Base-by-base conservation (phyloP, 2,113 vertebrate genomes). In the Pseudorhombus dupliciocellatus region DNA sequence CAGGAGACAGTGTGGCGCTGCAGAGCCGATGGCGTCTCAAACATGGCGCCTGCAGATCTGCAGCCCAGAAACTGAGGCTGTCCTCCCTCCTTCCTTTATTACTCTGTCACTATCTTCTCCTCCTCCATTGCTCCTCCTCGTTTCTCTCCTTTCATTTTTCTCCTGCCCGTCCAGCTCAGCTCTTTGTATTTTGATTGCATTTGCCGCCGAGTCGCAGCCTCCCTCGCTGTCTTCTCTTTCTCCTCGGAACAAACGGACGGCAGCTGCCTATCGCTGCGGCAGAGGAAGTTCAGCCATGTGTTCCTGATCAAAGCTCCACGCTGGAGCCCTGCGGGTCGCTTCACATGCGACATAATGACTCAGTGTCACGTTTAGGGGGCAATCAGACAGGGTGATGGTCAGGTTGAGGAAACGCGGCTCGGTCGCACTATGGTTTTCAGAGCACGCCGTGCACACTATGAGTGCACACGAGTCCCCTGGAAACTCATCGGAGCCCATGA, bases 251-350 rank as follows among this genome's bases (percentile, higher is more conserved):
- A 89, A 84, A 89, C 69, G 37, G 74, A 67, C 59, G 56, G 73
- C 83, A 86, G 78, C 81, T 88, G 85, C 70, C 73, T 66, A 7
- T 28, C 31, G 64, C 59, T 46, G 75, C 69, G 34, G 64, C 74
- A 66, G 61, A 83, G 79, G 87, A 89, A 88, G 72, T 80, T 83
- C 66, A 69, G 66, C 81, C 87, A 89, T 88, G 66, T 90, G 85
- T 85, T 90, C 70, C 70, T 75, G 73, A 88, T 89, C 83, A 90
- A 83, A 83, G 74, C 62, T 75, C 61, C 76, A 65, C 59, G 59
- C 37, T 54, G 55, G 56, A 67, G 55, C 61, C 70, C 75, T 26
- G 46, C 18, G 66, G 77, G 63, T 66, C 60, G 56, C 75, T 74
- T 77, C 73, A 75, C 82, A 73, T 86, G 82, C 79, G 46, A 80